Conservation (phyloP, 2,113 vertebrate genomes). For the Peucedramus taeniatus region DNA sequence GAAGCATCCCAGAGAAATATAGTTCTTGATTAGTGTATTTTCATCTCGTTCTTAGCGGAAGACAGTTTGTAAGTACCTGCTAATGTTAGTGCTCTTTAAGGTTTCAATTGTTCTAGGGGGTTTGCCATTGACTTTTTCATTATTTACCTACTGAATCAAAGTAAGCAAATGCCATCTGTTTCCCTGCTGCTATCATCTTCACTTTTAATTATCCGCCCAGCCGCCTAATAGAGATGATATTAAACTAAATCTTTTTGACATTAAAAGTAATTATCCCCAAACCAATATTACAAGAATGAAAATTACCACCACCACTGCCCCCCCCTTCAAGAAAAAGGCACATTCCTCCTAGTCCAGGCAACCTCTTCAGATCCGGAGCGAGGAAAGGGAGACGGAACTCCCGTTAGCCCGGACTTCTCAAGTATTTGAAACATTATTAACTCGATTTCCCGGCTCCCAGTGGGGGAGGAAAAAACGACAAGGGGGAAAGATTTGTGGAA, state of each 20-base stretch:
- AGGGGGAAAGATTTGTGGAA: not conserved
- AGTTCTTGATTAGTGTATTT: constrained; percentile 68
- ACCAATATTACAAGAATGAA: constrained; percentile 82
- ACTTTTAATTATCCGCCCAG: constrained; percentile 99
- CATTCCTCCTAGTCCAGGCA: not conserved
- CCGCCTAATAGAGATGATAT: constrained; percentile 99
- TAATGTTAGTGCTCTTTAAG: constrained; percentile 74
- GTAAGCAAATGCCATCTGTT: constrained; percentile 99
- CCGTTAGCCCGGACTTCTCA: not conserved
- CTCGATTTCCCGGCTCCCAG: constrained; percentile 33
- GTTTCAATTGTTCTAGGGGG: constrained; percentile 72
- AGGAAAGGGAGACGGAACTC: not conserved
- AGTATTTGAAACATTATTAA: constrained; percentile 50
- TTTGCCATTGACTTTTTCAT: constrained; percentile 82
- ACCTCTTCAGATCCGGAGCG: not conserved
- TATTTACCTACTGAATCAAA: constrained; percentile 98
- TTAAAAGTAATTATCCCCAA: constrained; percentile 99
- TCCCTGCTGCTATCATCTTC: constrained; percentile 92
- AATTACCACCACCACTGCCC: constrained; percentile 50
- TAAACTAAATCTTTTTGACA: constrained; percentile 99
- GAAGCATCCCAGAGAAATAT: constrained; percentile 56
- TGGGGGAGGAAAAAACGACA: not conserved
- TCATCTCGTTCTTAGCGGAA: constrained; percentile 61
- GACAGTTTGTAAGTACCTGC: constrained; percentile 70
- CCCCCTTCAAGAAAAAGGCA: not conserved